A percentile compares a stretch with the other conserved stretches of the same genome.
Conservation (phyloP, 2,797 vertebrate genomes). For the Falco biarmicus region DNA sequence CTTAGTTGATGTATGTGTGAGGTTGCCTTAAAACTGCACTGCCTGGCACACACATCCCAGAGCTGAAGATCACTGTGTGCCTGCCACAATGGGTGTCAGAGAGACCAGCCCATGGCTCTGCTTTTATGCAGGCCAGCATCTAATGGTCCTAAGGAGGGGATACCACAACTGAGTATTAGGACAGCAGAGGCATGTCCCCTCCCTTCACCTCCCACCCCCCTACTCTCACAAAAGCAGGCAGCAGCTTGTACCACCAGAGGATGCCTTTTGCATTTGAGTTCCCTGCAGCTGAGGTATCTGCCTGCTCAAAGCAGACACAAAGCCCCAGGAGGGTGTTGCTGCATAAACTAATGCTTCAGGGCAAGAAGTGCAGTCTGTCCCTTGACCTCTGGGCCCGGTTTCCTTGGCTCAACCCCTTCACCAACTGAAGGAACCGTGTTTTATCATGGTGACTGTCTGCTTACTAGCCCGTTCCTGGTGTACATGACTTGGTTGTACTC, state of each 20-base stretch:
- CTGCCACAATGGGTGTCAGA: not conserved
- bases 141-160: not conserved
- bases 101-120: not conserved
- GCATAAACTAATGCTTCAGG: not conserved
- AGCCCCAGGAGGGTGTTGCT: not conserved
- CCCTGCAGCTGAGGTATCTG: not conserved
- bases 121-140: not conserved
- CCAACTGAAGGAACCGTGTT: not conserved
- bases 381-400: not conserved
- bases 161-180: not conserved
- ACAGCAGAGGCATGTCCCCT: not conserved
- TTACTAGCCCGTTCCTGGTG: not conserved
- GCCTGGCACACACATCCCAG: not conserved
- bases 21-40: not conserved
- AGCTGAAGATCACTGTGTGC: not conserved
- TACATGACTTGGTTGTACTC: not conserved
- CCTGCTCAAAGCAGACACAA: not conserved
- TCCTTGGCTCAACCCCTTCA: not conserved
- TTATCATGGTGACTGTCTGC: not conserved
- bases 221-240: not conserved
- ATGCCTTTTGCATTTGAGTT: not conserved
- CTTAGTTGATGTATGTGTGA: not conserved
- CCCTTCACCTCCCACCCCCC: not conserved
- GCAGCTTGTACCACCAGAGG: not conserved
- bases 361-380: not conserved